Evolutionary conservation across 2,113 vertebrate species (phyloP), one percentile per base, ranked within the genome.

Genomic region (Morphnarchus princeps): DNA sequence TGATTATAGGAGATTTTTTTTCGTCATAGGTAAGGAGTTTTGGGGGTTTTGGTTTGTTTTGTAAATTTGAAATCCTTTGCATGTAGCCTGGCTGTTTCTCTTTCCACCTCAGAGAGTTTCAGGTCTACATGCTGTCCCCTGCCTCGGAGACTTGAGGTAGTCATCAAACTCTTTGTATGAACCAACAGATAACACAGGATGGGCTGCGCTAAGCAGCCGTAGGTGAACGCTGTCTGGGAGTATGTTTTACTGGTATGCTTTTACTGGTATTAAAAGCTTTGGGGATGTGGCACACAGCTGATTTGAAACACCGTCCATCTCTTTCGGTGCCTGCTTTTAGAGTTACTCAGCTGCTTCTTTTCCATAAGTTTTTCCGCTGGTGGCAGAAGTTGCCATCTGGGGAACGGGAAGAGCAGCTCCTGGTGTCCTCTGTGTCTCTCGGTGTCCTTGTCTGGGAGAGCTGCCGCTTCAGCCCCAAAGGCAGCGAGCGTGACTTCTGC

Each of bases 161-260:
- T 13, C 13, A 6, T 19, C 43, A 22, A 6, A 16, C 31, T 2
- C 24, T 6, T 2, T 0, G 1, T 14, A 0, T 5, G 29, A 22
- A 4, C 29, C 10, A 5, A 4, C 3, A 2, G 50, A 43, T 9
- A 10, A 2, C 36, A 0, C 13, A 7, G 65, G 34, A 11, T 0
- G 8, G 36, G 18, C 57, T 22, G 72, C 2, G 13, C 47, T 11
- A 2, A 7, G 54, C 43, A 26, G 62, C 73, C 15, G 28, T 25
- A 18, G 54, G 1, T 17, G 32, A 9, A 7, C 17, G 1, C 52
- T 58, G 42, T 8, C 54, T 12, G 7, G 55, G 31, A 8, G 25
- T 9, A 3, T 12, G 7, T 18, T n/a, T 5, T 4, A 6, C 38
- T 55, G 89, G 9, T 13, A 1, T 14, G 13, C 9, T 59, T n/a